Evolutionary conservation across 1,140 invertebrate genomes (phyloP).

Genomic region (Tetraneura akinire): DNA sequence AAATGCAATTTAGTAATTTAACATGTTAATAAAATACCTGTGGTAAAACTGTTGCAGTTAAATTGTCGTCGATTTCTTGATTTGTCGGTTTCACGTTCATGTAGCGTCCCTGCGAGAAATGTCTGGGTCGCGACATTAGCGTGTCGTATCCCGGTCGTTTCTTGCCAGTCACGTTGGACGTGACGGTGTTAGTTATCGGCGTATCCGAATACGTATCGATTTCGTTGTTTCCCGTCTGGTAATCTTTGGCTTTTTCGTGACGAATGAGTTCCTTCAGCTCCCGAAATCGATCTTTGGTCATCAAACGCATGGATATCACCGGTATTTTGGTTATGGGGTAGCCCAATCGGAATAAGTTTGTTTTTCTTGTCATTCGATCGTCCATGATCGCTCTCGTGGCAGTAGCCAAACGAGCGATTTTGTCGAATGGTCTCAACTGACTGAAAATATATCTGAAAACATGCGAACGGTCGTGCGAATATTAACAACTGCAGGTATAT

Average conservation of each 20-base stretch:
- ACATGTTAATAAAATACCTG: too few species aligned
- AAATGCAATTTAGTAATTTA: too few species aligned
- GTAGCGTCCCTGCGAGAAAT: constrained; percentile 34
- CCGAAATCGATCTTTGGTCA: constrained; percentile 25
- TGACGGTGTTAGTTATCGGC: neutral
- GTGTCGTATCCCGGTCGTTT: constrained; percentile 30
- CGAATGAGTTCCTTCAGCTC: constrained; percentile 26
- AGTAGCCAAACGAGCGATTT: constrained; percentile 25
- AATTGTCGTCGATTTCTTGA: neutral
- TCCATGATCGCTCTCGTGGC: neutral
- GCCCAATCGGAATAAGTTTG: constrained; percentile 28
- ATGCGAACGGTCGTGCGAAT: too few species aligned
- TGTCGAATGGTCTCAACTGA: constrained; percentile 28
- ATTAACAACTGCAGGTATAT: too few species aligned
- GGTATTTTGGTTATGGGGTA: constrained; percentile 21
- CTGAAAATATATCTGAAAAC: constrained; percentile 18
- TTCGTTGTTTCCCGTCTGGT: neutral
- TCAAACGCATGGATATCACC: constrained; percentile 15
- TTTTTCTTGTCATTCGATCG: neutral
- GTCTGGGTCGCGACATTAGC: constrained; percentile 23
- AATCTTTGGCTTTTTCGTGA: neutral
- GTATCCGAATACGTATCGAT: neutral
- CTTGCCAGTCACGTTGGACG: neutral
- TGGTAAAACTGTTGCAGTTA: neutral
- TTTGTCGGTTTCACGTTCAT: constrained; percentile 1